Evolutionary conservation across 2,888 invertebrate genomes (phyloP).

Genomic region (Papilio gigon): DNA sequence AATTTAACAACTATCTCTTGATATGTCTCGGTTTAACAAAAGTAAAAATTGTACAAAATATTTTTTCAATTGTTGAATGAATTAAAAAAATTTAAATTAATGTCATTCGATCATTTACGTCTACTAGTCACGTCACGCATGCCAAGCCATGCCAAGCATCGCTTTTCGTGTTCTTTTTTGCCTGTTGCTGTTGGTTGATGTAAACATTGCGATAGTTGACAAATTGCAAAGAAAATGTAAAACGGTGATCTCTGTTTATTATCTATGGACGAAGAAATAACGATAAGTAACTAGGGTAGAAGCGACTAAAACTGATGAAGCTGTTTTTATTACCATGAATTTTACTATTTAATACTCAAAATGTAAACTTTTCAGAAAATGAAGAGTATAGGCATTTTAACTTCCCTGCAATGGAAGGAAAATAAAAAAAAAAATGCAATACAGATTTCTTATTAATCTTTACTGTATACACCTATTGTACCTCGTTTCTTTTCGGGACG

Average conservation of each 20-base stretch:
- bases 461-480: no score
- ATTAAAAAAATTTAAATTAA: slow-evolving; percentile 71
- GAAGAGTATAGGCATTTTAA: no score
- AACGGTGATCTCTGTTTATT: neutral
- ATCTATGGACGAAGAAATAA: slow-evolving; percentile 7
- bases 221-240: slow-evolving; percentile 5
- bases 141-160: slow-evolving; percentile 49
- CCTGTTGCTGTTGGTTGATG: slow-evolving; percentile 26
- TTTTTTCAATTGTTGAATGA: slow-evolving; percentile 65
- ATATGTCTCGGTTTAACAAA: slow-evolving; percentile 61
- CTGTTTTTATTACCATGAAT: neutral
- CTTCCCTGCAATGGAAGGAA: no score
- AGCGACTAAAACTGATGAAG: neutral
- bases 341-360: neutral
- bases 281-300: slow-evolving; percentile 1
- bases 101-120: slow-evolving; percentile 78
- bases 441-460: no score
- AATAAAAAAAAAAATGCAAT: no score
- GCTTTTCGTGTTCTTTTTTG: slow-evolving; percentile 47
- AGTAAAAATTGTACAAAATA: slow-evolving; percentile 74
- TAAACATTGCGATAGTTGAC: slow-evolving; percentile 18
- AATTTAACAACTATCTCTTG: slow-evolving; percentile 55
- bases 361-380: neutral
- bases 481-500: no score
- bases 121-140: slow-evolving; percentile 58